A percentile compares a stretch with the other conserved stretches of the same genome.
Conservation (phyloP, 2,888 invertebrate genomes). For the Agrotis clavis region DNA sequence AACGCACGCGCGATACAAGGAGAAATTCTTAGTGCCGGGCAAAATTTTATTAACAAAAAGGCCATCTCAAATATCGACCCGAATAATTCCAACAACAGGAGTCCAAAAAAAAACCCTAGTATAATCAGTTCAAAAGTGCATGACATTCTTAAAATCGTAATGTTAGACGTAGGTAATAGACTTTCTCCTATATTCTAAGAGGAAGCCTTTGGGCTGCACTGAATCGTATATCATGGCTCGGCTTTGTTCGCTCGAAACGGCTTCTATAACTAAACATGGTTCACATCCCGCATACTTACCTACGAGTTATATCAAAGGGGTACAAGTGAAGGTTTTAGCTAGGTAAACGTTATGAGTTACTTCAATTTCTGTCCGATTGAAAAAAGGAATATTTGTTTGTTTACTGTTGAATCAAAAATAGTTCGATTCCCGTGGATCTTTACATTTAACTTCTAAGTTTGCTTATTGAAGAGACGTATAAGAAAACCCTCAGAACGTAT, state of each 20-base stretch:
- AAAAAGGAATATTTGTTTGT: too few relatives aligned
- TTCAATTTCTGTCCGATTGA: background rate
- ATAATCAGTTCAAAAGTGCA: slow-evolving; percentile 19
- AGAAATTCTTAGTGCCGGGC: too few relatives aligned
- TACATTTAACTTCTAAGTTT: too few relatives aligned
- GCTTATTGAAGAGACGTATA: background rate
- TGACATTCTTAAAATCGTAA: slow-evolving; percentile 15
- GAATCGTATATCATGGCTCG: slow-evolving; percentile 42
- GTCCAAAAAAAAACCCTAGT: slow-evolving; percentile 12
- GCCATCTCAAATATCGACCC: too few relatives aligned
- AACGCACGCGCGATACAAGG: too few relatives aligned
- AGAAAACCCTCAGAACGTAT: background rate
- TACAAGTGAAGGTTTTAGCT: background rate
- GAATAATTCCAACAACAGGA: background rate
- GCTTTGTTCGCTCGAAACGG: slow-evolving; percentile 40
- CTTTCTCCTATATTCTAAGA: slow-evolving; percentile 43
- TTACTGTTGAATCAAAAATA: too few relatives aligned
- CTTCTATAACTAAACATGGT: slow-evolving; percentile 44
- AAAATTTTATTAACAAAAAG: too few relatives aligned
- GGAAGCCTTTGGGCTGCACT: slow-evolving; percentile 57
- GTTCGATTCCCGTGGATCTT: too few relatives aligned
- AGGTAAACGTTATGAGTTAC: background rate
- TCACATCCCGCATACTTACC: slow-evolving; percentile 5
- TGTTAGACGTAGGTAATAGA: slow-evolving; percentile 34
- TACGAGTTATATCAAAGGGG: slow-evolving; percentile 17